phyloP scores from a whole-genome alignment of 2,888 invertebrate species.

The Glaucopsyche alexis region DNA sequence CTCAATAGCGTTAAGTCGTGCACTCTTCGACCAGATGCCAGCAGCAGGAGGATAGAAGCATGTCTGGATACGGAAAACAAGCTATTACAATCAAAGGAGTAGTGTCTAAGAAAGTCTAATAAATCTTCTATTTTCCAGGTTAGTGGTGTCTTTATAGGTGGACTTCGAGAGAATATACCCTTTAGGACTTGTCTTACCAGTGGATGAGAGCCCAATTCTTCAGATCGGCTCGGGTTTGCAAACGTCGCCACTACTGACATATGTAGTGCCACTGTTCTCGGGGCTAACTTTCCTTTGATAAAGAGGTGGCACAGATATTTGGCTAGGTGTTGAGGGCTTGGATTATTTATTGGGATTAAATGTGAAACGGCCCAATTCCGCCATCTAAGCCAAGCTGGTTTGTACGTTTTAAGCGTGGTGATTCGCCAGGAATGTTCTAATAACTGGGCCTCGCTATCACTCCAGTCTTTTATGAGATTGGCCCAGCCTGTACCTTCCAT shows the following conservation, averaged over 20 bases:
- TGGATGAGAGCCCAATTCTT: not conserved
- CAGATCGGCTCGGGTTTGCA: not conserved
- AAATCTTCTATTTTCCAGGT: too few species aligned
- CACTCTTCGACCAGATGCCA: too few species aligned
- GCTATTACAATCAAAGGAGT: too few species aligned
- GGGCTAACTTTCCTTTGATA: not conserved
- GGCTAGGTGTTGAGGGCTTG: not conserved
- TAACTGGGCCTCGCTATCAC: not conserved
- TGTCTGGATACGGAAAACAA: too few species aligned
- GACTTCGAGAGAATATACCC: not conserved
- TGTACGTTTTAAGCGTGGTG: not conserved
- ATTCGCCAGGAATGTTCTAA: not conserved
- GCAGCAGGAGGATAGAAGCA: too few species aligned
- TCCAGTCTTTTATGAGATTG: not conserved
- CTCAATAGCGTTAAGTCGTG: too few species aligned
- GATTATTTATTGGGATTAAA: not conserved
- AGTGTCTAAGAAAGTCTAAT: too few species aligned
- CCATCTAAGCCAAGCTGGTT: not conserved
- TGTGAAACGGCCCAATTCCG: not conserved
- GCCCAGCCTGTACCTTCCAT: not conserved
- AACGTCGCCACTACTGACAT: not conserved
- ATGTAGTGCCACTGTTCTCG: not conserved
- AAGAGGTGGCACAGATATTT: not conserved
- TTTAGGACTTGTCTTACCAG: not conserved
- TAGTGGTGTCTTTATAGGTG: not conserved